These are phyloP conservation scores for Desoria tigrina DNA, from an alignment of 2,888 invertebrate genomes.

Conservation along the genomic window DNA sequence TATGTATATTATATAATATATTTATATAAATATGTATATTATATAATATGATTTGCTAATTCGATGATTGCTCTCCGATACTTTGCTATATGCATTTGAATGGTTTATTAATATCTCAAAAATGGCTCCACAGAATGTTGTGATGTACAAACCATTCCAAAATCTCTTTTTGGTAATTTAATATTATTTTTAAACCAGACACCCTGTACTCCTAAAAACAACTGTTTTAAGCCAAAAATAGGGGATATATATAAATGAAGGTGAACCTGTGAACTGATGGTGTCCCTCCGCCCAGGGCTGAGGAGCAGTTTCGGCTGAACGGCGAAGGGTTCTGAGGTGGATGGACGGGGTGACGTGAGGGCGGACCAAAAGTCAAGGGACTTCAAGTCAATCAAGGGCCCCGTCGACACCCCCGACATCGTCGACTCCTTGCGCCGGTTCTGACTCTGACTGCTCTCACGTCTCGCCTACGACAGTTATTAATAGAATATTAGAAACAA, in stretches of 20 bases:
- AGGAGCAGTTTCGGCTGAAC: slow-evolving; percentile 45
- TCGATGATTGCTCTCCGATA: no score
- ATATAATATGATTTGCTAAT: no score
- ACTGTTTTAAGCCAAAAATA: no score
- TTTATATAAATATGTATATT: no score
- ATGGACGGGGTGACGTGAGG: slow-evolving; percentile 19
- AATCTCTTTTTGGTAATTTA: no score
- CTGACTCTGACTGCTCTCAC: slow-evolving; percentile 38
- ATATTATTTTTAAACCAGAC: no score
- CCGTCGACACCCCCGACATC: slow-evolving; percentile 6
- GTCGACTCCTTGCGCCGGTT: slow-evolving; percentile 44
- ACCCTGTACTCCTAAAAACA: no score
- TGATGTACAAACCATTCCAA: no score
- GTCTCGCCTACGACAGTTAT: slow-evolving; percentile 32
- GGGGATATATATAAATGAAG: background rate
- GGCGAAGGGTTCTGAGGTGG: slow-evolving; percentile 35
- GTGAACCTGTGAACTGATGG: slow-evolving; percentile 45
- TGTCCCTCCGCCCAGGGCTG: slow-evolving; percentile 46
- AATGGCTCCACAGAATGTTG: no score
- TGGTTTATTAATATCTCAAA: no score
- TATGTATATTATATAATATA: no score
- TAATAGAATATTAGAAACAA: background rate
- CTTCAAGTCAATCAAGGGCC: slow-evolving; percentile 44
- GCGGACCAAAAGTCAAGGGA: slow-evolving; percentile 49
- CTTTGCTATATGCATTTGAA: no score